Conservation (phyloP, 2,888 invertebrate species). For the Platycheirus albimanus region DNA sequence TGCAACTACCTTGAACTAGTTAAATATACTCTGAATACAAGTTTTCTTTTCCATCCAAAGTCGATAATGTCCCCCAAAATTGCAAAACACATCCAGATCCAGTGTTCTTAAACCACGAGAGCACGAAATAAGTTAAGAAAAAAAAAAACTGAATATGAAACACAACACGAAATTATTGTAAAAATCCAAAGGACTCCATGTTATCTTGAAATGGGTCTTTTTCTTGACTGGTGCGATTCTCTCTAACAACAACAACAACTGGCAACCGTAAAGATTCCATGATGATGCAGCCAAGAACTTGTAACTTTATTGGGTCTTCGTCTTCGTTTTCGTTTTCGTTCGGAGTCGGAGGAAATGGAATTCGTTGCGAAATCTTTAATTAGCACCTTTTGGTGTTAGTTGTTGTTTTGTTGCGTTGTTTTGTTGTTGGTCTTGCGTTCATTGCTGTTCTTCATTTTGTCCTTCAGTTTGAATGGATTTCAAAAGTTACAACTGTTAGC, state of each 20-base stretch:
- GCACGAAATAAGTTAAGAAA: neutral
- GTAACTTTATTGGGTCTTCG: constrained; percentile 61
- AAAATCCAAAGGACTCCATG: constrained; percentile 63
- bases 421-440: constrained; percentile 25
- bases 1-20: no score
- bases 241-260: constrained; percentile 6
- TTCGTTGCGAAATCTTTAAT: constrained; percentile 72
- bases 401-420: constrained; percentile 30
- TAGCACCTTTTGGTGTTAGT: constrained; percentile 59
- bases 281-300: constrained; percentile 43
- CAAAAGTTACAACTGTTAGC: constrained; percentile 14
- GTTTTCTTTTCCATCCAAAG: no score
- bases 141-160: constrained; percentile 12
- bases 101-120: no score
- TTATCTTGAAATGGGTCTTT: constrained; percentile 50
- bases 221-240: neutral
- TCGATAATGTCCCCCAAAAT: no score
- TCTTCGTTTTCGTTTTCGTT: no score
- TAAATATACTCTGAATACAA: no score
- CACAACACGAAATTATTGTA: constrained; percentile 69
- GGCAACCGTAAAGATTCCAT: neutral
- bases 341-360: constrained; percentile 59
- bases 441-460: constrained; percentile 9
- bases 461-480: constrained; percentile 29
- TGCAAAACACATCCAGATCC: no score